These are phyloP conservation scores for Drosophila bifasciata DNA, from an alignment of 1,140 invertebrate genomes.

Conservation along the genomic window DNA sequence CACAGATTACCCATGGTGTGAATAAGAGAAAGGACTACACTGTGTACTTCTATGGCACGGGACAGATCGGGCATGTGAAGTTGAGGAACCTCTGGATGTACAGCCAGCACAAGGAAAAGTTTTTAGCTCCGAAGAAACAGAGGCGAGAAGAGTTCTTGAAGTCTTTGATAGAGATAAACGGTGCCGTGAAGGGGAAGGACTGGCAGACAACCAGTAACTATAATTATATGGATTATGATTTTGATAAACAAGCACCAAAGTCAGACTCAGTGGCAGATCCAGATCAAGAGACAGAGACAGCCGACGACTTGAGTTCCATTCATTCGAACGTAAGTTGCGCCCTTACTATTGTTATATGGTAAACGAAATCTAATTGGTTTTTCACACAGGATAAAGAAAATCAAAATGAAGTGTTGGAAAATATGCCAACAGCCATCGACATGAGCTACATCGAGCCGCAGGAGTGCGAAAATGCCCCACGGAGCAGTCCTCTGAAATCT, in stretches of 20 bases:
- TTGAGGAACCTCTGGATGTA: conserved; percentile 77
- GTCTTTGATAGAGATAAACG: conserved; percentile 83
- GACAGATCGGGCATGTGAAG: conserved; percentile 89
- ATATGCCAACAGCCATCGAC: conserved; percentile 86
- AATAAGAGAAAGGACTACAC: conserved; percentile 90
- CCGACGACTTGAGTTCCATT: no score
- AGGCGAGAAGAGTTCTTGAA: conserved; percentile 76
- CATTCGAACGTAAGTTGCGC: conserved; percentile 36
- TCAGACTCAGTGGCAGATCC: conserved; percentile 55
- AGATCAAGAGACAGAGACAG: no score
- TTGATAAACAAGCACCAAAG: conserved; percentile 58
- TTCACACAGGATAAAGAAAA: conserved; percentile 48
- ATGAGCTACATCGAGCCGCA: conserved; percentile 85
- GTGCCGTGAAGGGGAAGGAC: conserved; percentile 65
- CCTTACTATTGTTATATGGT: not conserved
- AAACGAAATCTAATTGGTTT: not conserved
- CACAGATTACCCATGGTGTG: conserved; percentile 90
- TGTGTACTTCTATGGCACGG: conserved; percentile 97
- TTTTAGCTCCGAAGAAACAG: conserved; percentile 74
- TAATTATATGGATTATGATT: no score
- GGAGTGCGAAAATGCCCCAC: conserved; percentile 85
- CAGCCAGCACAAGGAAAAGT: conserved; percentile 68
- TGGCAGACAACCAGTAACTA: no score
- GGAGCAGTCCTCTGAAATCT: no score
- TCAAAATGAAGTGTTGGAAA: conserved; percentile 85